A percentile compares a stretch with the other conserved stretches of the same genome.
Conservation (phyloP, 2,113 vertebrate genomes). For the Apaloderma vittatum region DNA sequence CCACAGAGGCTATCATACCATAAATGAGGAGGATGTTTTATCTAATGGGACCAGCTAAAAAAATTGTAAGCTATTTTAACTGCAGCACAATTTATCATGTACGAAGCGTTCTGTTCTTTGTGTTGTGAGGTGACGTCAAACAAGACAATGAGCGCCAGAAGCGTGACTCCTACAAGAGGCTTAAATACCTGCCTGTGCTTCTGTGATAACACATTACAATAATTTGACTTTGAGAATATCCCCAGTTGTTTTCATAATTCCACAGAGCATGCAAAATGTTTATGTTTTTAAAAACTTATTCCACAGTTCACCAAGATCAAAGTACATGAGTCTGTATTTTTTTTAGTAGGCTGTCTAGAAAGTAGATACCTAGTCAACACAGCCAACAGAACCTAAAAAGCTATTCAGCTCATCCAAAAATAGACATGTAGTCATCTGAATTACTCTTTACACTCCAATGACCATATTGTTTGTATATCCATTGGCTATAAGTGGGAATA, state of each 20-base stretch:
- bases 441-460: neutral
- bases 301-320: neutral
- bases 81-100: neutral
- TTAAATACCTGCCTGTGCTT: slow-evolving; percentile 45
- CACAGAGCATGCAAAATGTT: neutral
- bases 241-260: neutral
- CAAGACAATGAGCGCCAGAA: neutral
- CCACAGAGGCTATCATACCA: neutral
- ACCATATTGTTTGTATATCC: neutral
- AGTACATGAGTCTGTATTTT: neutral
- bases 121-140: slow-evolving; percentile 29
- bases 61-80: neutral
- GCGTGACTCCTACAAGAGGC: neutral
- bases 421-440: neutral
- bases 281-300: neutral
- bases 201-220: slow-evolving; percentile 37
- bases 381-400: neutral
- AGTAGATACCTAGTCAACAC: neutral
- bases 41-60: neutral
- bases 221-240: neutral
- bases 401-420: neutral
- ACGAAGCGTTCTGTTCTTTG: accelerated
- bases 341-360: neutral
- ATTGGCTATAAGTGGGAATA: neutral
- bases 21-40: neutral